These are phyloP conservation scores for Chanos chanos DNA, from an alignment of 2,797 vertebrate species.

Conservation along the genomic window DNA sequence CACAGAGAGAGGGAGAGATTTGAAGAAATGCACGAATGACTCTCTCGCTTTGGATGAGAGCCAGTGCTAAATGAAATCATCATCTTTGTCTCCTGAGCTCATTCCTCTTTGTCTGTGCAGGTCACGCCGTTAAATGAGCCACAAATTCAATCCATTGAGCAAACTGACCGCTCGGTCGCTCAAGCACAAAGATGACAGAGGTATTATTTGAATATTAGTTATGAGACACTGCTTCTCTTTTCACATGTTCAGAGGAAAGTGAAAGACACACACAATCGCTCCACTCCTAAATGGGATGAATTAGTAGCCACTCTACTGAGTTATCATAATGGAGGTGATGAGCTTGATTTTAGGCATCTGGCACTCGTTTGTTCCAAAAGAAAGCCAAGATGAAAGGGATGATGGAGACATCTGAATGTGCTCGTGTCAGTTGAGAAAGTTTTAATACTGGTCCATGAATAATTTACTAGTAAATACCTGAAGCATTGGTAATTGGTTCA, in stretches of 20 bases:
- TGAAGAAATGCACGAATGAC: slow-evolving; percentile 6
- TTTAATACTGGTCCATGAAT: too few species aligned
- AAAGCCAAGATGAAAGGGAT: background rate
- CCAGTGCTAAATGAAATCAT: slow-evolving; percentile 28
- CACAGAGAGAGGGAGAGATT: background rate
- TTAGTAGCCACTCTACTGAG: slow-evolving; percentile 18
- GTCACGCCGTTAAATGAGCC: slow-evolving; percentile 36
- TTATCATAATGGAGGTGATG: background rate
- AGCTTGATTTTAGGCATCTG: slow-evolving; percentile 1
- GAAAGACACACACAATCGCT: slow-evolving; percentile 12
- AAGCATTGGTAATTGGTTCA: too few species aligned
- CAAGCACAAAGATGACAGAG: slow-evolving; percentile 23
- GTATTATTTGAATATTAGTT: slow-evolving; percentile 25
- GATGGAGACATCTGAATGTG: too few species aligned
- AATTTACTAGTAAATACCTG: too few species aligned
- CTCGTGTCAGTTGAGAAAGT: too few species aligned
- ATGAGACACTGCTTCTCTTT: slow-evolving; percentile 20
- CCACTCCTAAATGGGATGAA: slow-evolving; percentile 18
- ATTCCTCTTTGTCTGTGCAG: slow-evolving; percentile 19
- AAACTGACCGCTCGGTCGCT: slow-evolving; percentile 26
- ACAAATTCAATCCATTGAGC: slow-evolving; percentile 33
- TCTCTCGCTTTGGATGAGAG: background rate
- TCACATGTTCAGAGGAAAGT: slow-evolving; percentile 11
- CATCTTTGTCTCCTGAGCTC: slow-evolving; percentile 19
- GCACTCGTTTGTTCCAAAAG: background rate